These are phyloP conservation scores for Phrynocephalus forsythii DNA, from an alignment of 2,797 vertebrate species.

Conservation along the genomic window DNA sequence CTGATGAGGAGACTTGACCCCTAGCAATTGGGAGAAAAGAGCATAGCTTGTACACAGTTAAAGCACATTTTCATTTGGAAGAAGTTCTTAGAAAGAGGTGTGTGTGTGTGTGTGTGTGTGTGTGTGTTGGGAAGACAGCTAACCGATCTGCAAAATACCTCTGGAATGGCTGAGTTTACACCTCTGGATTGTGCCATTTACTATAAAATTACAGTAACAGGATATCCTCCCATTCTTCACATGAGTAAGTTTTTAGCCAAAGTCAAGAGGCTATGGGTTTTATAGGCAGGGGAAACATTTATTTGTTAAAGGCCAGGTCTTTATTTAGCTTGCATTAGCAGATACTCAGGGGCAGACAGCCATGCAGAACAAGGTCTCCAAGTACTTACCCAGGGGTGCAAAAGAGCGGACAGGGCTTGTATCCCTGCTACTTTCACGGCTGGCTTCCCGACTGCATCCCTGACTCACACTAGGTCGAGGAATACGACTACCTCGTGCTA, in stretches of 20 bases:
- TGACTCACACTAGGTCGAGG: constrained; percentile 99
- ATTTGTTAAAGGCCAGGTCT: constrained; percentile 51
- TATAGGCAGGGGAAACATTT: constrained; percentile 35
- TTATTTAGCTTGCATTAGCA: constrained; percentile 53
- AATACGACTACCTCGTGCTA: constrained; percentile 98
- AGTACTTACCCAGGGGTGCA: constrained; percentile 94
- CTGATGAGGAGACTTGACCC: background rate
- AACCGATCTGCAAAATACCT: background rate
- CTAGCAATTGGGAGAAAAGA: background rate
- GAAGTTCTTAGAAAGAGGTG: background rate
- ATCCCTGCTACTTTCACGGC: constrained; percentile 98
- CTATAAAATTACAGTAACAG: background rate
- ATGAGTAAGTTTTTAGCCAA: background rate
- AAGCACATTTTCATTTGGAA: background rate
- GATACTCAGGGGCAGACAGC: constrained; percentile 52
- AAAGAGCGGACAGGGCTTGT: constrained; percentile 97
- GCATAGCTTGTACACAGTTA: background rate
- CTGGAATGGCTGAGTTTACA: background rate
- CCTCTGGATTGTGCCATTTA: constrained; percentile 28
- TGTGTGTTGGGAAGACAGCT: background rate
- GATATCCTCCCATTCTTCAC: background rate
- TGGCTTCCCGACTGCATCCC: constrained; percentile 98
- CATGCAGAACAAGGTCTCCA: constrained; percentile 57
- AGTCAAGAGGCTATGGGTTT: constrained; percentile 32
- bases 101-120: accelerated